These are phyloP conservation scores for Brachycybe producta DNA, from an alignment of 2,888 invertebrate species.

Conservation along the genomic window DNA sequence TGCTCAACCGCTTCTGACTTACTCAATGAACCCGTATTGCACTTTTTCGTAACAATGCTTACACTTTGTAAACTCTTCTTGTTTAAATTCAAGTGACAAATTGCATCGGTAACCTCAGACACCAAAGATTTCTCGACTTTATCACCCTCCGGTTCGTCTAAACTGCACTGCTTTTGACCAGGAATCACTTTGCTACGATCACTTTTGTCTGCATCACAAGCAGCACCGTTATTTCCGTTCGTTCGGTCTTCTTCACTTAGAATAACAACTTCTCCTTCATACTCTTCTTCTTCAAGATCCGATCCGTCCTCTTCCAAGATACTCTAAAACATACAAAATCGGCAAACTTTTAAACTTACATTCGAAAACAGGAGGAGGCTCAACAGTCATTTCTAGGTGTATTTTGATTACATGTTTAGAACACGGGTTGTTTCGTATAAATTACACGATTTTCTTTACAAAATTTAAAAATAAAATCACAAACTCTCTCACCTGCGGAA, in stretches of 20 bases:
- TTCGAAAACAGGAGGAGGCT: no score
- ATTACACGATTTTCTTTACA: not conserved
- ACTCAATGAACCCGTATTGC: slow-evolving; percentile 17
- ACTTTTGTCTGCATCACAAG: not conserved
- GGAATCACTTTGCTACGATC: no score
- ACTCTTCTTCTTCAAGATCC: slow-evolving; percentile 8
- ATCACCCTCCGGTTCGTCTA: not conserved
- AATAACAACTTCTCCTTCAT: slow-evolving; percentile 11
- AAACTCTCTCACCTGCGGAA: no score
- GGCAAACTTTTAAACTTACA: no score
- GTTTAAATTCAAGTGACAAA: no score
- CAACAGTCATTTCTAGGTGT: not conserved
- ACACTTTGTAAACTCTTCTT: no score
- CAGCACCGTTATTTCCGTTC: not conserved
- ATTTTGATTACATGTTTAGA: not conserved
- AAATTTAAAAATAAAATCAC: no score
- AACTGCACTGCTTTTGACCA: slow-evolving; percentile 5
- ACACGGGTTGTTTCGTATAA: not conserved
- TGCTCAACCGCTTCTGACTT: slow-evolving; percentile 23
- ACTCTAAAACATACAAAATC: no score
- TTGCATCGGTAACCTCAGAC: no score
- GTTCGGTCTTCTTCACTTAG: not conserved
- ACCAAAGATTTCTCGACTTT: not conserved
- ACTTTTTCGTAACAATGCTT: not conserved
- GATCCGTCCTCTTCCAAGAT: slow-evolving; percentile 13